These are phyloP conservation scores for Metopolophium dirhodum DNA, from an alignment of 1,140 invertebrate genomes.

Conservation along the genomic window DNA sequence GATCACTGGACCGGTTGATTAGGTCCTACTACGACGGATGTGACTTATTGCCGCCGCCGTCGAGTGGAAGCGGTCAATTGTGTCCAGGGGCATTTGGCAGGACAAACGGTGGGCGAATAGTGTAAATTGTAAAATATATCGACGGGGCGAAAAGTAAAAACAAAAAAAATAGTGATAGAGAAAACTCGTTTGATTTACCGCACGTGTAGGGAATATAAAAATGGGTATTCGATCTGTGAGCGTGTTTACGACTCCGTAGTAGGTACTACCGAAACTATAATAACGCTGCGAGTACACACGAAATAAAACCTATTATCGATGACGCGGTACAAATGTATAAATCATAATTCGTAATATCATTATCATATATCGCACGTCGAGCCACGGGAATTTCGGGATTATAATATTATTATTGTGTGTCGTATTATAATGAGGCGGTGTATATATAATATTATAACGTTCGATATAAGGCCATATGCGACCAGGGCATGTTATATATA, in stretches of 20 bases:
- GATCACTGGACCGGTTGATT: slow-evolving; percentile 50
- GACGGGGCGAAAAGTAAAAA: not conserved
- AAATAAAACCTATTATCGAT: slow-evolving; percentile 1
- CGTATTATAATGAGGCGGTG: not conserved
- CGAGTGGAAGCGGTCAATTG: slow-evolving; percentile 49
- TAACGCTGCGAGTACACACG: not conserved
- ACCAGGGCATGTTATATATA: not conserved
- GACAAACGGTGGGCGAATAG: slow-evolving; percentile 16
- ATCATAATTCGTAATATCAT: not conserved
- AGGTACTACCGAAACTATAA: slow-evolving; percentile 23
- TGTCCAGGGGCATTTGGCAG: slow-evolving; percentile 31
- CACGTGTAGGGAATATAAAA: slow-evolving; percentile 26
- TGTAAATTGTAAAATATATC: slow-evolving; percentile 51
- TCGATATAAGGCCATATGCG: not conserved
- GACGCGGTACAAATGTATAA: not conserved
- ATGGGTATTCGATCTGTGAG: not conserved
- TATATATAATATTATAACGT: not conserved
- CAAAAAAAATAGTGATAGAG: not conserved
- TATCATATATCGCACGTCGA: not conserved
- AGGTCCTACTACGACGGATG: slow-evolving; percentile 30
- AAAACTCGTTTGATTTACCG: slow-evolving; percentile 42
- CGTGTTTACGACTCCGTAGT: not conserved
- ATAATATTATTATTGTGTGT: too few relatives aligned
- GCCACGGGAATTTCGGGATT: not conserved
- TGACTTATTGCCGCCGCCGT: slow-evolving; percentile 41